Base-by-base conservation (phyloP, 1,140 invertebrate genomes). In the Intoshia linei region DNA sequence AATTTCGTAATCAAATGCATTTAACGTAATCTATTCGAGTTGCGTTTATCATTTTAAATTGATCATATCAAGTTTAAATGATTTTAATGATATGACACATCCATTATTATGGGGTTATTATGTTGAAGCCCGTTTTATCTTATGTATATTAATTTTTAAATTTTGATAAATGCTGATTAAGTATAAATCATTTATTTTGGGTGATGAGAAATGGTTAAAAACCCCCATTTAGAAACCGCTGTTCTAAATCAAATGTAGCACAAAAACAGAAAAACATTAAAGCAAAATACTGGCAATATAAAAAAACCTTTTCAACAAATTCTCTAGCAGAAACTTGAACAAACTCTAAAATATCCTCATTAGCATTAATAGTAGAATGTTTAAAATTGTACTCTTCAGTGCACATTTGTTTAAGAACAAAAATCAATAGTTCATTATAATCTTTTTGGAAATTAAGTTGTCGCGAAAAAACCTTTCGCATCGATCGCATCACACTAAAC, bases 401-500 rank as follows among this genome's bases (percentile, higher is more conserved):
- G 7, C 30, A 10, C 10, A 7, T 13, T 32, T 7, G 17, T 10
- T 32, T 34, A 34, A 34, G 3, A 7, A 30, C 18, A 7, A 30
- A 4, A 30, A 30, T 30, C 14, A 17, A 4, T 30, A 30, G 4
- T 30, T 4, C 29, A 30, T 30, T 4, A 5, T 17, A 30, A 4
- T 3, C 7, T 17, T 30, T n/a, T 3, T 6, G 30, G 19, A 30
- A 18, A 30, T 7, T 18, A 30, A 7, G 25, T 10, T 7, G 25
- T 27, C n/a, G 25, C n/a, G 13, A 6, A 40, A 31, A 51, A 57
- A 79, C 75, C 62, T 73, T 72, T 61, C 68, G 67, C 83, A 98
- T 98, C 22, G 69, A 67, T 49, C 76, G 72, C 75, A 84, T 92
- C 11, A 95, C 74, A 44, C 74, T 79, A 61, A 77, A 90, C 52